phyloP scores from a whole-genome alignment of 2,888 invertebrate species.

The Pandemis corylana region DNA sequence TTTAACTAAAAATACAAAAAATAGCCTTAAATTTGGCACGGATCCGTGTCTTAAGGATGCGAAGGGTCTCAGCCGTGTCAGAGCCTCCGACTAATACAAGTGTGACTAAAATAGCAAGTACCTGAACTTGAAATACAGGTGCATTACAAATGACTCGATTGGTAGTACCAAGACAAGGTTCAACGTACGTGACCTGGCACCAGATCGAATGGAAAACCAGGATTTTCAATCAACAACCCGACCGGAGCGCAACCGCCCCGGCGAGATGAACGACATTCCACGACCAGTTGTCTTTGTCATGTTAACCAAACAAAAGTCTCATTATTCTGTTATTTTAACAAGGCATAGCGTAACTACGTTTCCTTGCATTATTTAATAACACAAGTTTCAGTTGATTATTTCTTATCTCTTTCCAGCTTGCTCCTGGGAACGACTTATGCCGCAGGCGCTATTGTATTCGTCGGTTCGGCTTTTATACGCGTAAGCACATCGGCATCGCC shows the following conservation, averaged over 20 bases:
- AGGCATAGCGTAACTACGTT: conserved; percentile 61
- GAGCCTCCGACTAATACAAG: not conserved
- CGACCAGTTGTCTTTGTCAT: conserved; percentile 72
- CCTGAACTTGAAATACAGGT: conserved; percentile 10
- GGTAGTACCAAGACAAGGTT: conserved; percentile 49
- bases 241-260: conserved; percentile 60
- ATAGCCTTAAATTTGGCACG: no score
- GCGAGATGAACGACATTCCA: conserved; percentile 75
- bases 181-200: conserved; percentile 70
- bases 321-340: conserved; percentile 83
- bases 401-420: conserved; percentile 45
- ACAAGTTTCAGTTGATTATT: conserved; percentile 42
- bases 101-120: not conserved
- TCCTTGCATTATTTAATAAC: conserved; percentile 29
- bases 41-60: no score
- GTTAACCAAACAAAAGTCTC: conserved; percentile 77
- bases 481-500: conserved; percentile 69
- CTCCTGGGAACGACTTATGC: conserved; percentile 57
- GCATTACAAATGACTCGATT: conserved; percentile 54
- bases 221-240: conserved; percentile 60
- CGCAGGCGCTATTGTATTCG: conserved; percentile 60
- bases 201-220: conserved; percentile 73
- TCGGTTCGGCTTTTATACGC: conserved; percentile 69
- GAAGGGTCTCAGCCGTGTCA: no score
- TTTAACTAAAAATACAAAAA: no score